Base-by-base conservation (phyloP, 2,888 invertebrate species). In the Petrolisthes cinctipes region DNA sequence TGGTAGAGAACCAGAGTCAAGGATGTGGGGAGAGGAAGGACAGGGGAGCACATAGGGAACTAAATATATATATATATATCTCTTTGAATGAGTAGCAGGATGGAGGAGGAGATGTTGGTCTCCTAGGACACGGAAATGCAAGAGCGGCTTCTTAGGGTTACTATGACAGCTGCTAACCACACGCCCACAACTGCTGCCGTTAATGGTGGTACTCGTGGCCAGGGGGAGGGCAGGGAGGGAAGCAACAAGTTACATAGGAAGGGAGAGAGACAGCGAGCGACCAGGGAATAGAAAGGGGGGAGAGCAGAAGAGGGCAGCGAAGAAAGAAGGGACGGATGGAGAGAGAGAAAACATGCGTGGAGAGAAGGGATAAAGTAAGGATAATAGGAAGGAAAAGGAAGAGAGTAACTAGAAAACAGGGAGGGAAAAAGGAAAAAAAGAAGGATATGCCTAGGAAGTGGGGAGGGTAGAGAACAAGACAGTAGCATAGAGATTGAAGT, bases 101-200 rank as follows among this genome's bases (percentile, higher is more conserved):
- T 56, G 6, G 57, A 23, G 14, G 7, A 14, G 61, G 51, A 23
- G 56, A 14, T 81, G 56, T 7, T 81, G 80, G 23, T 37, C 6
- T 14, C n/a, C 20, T 54, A 20, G 76, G 76, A 51, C 76, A 54
- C 23, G 14, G 61, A 20, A 23, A 57, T 6, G 23, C 54, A 5
- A 81, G 37, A 37, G 80, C 5, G 17, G 61, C 61, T 20, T 23
- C 14, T n/a, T 37, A 78, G 53, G 17, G 7, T 4, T 56, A 81
- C 80, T 37, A 56, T n/a, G 11, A 78, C 84, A 78, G 57, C 84
- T 78, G 61, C 68, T 37, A 61, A 68, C 71, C 78, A 85, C 85
- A 79, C 85, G 85, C 85, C 85, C 85, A 85, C 79, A 53, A 7
- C 71, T 85, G 68, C 37, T 17, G 54, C n/a, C 54, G 54, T 54